Conservation (phyloP, 1,140 invertebrate genomes). For the Nephotettix cincticeps region DNA sequence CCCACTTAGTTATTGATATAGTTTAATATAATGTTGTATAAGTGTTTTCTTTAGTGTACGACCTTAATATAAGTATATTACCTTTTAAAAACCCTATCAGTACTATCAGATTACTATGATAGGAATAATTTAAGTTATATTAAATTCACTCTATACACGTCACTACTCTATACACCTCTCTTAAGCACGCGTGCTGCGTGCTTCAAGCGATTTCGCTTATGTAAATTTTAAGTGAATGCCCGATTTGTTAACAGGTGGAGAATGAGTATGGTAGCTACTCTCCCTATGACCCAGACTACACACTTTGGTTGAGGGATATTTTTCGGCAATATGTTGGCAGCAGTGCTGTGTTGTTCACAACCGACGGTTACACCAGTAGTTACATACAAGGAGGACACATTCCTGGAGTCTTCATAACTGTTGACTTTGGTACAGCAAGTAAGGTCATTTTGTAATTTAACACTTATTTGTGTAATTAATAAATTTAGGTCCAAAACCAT, state of each 20-base stretch:
- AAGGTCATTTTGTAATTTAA: background rate
- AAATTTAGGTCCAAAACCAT: background rate
- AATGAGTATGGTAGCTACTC: constrained; percentile 88
- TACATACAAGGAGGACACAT: constrained; percentile 64
- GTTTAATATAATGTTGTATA: background rate
- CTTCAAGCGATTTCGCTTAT: background rate
- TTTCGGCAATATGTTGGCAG: constrained; percentile 59
- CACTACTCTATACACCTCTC: background rate
- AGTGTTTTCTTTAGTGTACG: too few relatives aligned
- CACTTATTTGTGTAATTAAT: background rate
- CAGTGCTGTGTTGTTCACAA: constrained; percentile 78
- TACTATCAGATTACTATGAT: background rate
- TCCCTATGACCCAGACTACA: constrained; percentile 70
- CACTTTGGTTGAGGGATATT: constrained; percentile 60
- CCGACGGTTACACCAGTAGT: constrained; percentile 59
- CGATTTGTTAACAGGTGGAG: constrained; percentile 69
- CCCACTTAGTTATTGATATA: too few relatives aligned
- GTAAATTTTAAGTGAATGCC: background rate
- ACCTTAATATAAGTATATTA: too few relatives aligned
- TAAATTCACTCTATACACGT: background rate
- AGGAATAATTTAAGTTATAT: background rate
- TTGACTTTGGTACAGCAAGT: constrained; percentile 67
- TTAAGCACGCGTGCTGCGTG: background rate
- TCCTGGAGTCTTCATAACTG: constrained; percentile 63
- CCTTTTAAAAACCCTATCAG: background rate